A percentile compares a stretch with the other conserved stretches of the same genome.
Evolutionary conservation across 2,797 vertebrate species (phyloP).

Genomic region (Apodemus agrarius): DNA sequence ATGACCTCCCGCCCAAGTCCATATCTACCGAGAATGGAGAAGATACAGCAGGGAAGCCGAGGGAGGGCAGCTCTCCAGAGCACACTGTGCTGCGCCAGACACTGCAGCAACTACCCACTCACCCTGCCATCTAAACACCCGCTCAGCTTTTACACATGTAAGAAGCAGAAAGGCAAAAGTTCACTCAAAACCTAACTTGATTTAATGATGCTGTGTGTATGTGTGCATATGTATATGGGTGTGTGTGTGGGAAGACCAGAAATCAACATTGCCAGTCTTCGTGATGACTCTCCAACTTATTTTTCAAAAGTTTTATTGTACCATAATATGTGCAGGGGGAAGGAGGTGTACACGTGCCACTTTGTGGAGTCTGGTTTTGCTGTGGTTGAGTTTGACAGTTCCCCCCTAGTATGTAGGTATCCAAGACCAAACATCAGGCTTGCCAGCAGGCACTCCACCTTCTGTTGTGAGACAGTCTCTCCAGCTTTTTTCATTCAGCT

Average conservation of each 20-base stretch:
- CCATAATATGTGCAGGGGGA: neutral
- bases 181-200: neutral
- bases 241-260: neutral
- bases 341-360: neutral
- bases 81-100: conserved; percentile 3
- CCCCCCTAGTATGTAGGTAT: neutral
- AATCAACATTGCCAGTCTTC: neutral
- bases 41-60: neutral
- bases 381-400: neutral
- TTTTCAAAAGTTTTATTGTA: neutral
- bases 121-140: neutral
- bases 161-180: conserved; percentile 27
- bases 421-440: neutral
- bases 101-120: neutral
- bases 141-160: neutral
- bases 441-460: neutral
- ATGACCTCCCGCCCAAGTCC: neutral
- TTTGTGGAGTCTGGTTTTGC: neutral
- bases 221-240: too few species aligned
- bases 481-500: neutral
- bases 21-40: neutral
- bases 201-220: neutral
- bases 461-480: neutral
- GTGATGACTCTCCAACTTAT: neutral
- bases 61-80: conserved; percentile 3